Conservation (phyloP, 2,797 vertebrate species). For the Pelodytes ibericus region DNA sequence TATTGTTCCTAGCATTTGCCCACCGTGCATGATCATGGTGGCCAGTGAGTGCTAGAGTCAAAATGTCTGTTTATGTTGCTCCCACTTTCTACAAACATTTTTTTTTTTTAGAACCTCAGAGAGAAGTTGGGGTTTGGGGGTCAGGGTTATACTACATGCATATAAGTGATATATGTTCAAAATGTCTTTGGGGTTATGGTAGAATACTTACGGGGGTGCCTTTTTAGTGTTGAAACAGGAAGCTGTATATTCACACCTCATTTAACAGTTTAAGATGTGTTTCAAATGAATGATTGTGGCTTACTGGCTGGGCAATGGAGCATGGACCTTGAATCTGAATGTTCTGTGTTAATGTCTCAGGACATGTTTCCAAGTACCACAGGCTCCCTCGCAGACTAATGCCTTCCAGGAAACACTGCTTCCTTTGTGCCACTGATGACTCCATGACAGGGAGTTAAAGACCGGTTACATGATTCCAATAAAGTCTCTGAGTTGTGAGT, state of each 20-base stretch:
- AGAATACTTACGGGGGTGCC: not conserved
- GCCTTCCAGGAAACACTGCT: slow-evolving; percentile 32
- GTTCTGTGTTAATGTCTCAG: not conserved
- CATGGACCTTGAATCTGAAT: not conserved
- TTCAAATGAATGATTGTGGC: not conserved
- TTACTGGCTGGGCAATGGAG: not conserved
- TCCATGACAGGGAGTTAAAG: slow-evolving; percentile 1
- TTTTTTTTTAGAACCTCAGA: too few relatives aligned
- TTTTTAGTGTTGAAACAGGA: not conserved
- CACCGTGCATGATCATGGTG: too few relatives aligned
- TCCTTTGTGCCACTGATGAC: slow-evolving; percentile 22
- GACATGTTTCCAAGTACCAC: not conserved
- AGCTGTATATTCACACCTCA: not conserved
- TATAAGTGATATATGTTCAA: too few relatives aligned
- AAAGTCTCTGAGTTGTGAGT: too few relatives aligned
- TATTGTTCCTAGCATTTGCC: too few relatives aligned
- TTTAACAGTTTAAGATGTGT: not conserved
- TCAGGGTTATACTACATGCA: too few relatives aligned
- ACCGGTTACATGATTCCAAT: slow-evolving; percentile 11
- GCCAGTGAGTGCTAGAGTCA: too few relatives aligned
- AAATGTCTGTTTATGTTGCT: too few relatives aligned
- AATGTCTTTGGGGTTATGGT: not conserved
- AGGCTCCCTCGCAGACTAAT: not conserved
- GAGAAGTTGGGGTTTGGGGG: too few relatives aligned
- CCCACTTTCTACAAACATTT: too few relatives aligned